A percentile compares a stretch with the other conserved stretches of the same genome.
These are phyloP conservation scores for Crioceris asparagi DNA, from an alignment of 2,888 invertebrate genomes.

Conservation along the genomic window DNA sequence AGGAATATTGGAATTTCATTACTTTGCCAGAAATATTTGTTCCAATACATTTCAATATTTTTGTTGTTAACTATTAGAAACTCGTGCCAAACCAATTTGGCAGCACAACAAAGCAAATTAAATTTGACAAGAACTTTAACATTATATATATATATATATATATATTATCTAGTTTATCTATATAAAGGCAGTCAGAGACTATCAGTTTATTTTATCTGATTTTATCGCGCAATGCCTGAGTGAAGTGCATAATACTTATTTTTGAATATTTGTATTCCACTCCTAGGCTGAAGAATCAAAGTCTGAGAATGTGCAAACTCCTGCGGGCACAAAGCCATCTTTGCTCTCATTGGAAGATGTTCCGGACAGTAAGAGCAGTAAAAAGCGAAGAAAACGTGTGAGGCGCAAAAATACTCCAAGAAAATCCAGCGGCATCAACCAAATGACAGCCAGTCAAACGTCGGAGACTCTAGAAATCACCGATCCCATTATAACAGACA, in stretches of 20 bases:
- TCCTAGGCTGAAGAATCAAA: slow-evolving; percentile 14
- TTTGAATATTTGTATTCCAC: background rate
- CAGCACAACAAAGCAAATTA: background rate
- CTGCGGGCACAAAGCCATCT: slow-evolving; percentile 9
- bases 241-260: background rate
- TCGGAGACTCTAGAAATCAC: slow-evolving; percentile 33
- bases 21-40: background rate
- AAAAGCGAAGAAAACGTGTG: slow-evolving; percentile 71
- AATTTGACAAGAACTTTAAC: background rate
- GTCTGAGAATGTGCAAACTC: slow-evolving; percentile 8
- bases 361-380: slow-evolving; percentile 47
- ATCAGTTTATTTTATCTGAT: background rate
- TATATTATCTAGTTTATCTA: background rate
- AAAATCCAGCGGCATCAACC: slow-evolving; percentile 48
- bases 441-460: slow-evolving; percentile 41
- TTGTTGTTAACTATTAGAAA: background rate
- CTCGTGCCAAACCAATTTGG: background rate
- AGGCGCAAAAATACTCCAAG: slow-evolving; percentile 70
- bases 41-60: background rate
- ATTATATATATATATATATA: background rate
- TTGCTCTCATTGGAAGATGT: slow-evolving; percentile 21
- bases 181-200: background rate
- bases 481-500: slow-evolving; percentile 34
- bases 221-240: too few relatives aligned
- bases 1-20: too few relatives aligned